Evolutionary conservation across 2,797 vertebrate genomes (phyloP).

Genomic region (Aldrovandia affinis): DNA sequence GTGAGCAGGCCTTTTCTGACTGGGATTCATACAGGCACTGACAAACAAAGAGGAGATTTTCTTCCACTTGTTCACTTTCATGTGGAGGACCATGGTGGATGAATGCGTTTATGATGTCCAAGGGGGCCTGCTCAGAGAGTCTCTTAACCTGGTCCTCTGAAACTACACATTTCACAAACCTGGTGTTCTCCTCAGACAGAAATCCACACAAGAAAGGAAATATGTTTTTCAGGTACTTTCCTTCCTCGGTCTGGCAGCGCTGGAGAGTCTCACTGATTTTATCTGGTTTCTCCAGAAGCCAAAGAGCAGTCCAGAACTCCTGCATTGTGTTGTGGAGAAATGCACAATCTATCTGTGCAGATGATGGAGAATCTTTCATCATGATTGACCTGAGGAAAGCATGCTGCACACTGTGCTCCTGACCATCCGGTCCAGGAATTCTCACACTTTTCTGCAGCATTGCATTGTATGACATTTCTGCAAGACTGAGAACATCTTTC

Average conservation of each 20-base stretch:
- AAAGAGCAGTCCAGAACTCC: constrained; percentile 64
- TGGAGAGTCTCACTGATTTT: constrained; percentile 45
- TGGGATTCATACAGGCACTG: constrained; percentile 50
- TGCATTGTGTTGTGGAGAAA: constrained; percentile 65
- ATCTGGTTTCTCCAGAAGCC: constrained; percentile 51
- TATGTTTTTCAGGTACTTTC: constrained; percentile 56
- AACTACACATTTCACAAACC: constrained; percentile 38
- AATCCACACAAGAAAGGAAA: constrained; percentile 57
- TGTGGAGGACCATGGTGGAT: constrained; percentile 17
- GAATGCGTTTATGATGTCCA: constrained; percentile 32
- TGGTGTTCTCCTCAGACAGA: constrained; percentile 30
- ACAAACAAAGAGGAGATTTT: constrained; percentile 43
- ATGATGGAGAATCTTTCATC: constrained; percentile 18
- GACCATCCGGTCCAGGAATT: constrained; percentile 19
- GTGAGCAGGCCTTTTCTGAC: constrained; percentile 34
- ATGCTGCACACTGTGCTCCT: constrained; percentile 27
- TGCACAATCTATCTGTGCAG: not conserved
- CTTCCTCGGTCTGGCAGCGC: constrained; percentile 46
- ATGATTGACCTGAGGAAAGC: constrained; percentile 37
- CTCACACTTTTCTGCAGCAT: constrained; percentile 30
- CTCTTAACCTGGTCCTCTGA: constrained; percentile 29
- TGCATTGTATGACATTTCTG: constrained; percentile 33
- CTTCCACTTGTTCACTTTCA: not conserved
- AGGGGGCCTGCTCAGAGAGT: constrained; percentile 26
- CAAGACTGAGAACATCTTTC: constrained; percentile 24